phyloP scores from a whole-genome alignment of 1,140 invertebrate species.

The Caenorhabditis elegans region WBcel235 BX284604.4:2704001-2704500 shows the following conservation, averaged over 20 bases:
- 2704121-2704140: neutral
- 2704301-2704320: neutral
- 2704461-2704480: too few relatives aligned
- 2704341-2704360: neutral
- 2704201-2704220: neutral
- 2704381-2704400: neutral
- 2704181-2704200: neutral
- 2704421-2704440: neutral
- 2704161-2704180: neutral
- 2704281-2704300: too few relatives aligned
- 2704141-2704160: neutral
- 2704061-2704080: neutral
- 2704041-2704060: neutral
- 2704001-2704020: neutral
- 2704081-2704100: too few relatives aligned
- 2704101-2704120: neutral
- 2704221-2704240: neutral
- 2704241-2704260: neutral
- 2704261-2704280: neutral
- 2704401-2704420: neutral
- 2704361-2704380: too few relatives aligned
- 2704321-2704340: neutral
- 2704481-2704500: too few relatives aligned
- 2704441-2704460: too few relatives aligned
- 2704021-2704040: neutral